phyloP scores from a whole-genome alignment of 2,797 vertebrate species.

The Platyrinchus mystaceus region DNA sequence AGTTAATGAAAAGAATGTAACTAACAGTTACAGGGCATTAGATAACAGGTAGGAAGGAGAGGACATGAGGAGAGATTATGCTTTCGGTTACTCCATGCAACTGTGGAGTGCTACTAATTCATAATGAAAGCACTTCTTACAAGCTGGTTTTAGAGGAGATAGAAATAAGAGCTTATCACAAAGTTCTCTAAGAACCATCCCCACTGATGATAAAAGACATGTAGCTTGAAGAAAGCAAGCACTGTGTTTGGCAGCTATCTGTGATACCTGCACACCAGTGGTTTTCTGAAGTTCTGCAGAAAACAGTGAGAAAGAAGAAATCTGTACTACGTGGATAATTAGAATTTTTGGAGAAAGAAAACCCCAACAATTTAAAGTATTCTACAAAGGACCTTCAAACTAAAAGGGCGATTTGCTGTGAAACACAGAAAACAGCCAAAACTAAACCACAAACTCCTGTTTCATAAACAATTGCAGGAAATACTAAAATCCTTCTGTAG shows the following conservation, averaged over 20 bases:
- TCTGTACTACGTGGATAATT: background rate
- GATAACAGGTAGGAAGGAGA: background rate
- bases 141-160: background rate
- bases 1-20: background rate
- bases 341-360: background rate
- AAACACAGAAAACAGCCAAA: constrained; percentile 34
- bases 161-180: background rate
- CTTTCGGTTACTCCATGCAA: background rate
- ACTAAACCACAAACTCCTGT: constrained; percentile 44
- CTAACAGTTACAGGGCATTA: fast-evolving
- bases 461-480: constrained; percentile 63
- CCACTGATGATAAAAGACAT: background rate
- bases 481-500: constrained; percentile 60
- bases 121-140: background rate
- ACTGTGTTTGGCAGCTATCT: background rate
- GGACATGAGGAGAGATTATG: background rate
- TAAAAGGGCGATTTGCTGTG: constrained; percentile 8
- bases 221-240: background rate
- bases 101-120: background rate
- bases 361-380: background rate
- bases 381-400: constrained; percentile 27
- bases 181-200: background rate
- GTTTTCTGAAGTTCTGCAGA: background rate
- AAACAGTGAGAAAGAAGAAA: background rate
- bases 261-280: background rate